Percentiles rank a stretch among this genome's conserved stretches.
Evolutionary conservation across 2,797 vertebrate species (phyloP).

Genomic region (Falco novaeseelandiae): DNA sequence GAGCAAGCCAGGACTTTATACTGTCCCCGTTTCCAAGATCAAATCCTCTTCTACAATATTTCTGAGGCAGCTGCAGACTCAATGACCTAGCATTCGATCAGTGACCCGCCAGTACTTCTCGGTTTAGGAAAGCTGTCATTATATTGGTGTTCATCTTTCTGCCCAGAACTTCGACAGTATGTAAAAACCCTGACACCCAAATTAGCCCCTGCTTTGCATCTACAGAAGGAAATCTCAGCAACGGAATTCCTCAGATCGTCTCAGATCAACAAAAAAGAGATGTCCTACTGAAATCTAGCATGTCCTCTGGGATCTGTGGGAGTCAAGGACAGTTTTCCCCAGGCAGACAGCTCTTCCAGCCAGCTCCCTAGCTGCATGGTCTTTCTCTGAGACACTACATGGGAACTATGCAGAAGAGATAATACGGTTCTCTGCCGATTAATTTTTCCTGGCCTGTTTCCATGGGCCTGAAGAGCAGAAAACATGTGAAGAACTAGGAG

Average conservation of each 20-base stretch:
- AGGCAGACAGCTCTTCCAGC: constrained; percentile 25
- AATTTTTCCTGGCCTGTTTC: constrained; percentile 38
- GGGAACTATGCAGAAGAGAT: constrained; percentile 59
- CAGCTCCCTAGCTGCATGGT: constrained; percentile 1
- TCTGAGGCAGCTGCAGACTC: neutral
- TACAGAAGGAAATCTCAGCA: neutral
- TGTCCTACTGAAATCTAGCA: neutral
- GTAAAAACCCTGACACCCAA: neutral
- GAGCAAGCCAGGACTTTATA: neutral
- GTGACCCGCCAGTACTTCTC: neutral
- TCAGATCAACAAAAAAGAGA: neutral
- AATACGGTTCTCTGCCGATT: neutral
- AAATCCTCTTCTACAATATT: neutral
- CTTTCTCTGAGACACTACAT: constrained; percentile 35
- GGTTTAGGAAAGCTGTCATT: neutral
- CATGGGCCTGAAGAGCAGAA: constrained; percentile 36
- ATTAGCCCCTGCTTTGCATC: neutral
- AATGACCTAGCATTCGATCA: neutral
- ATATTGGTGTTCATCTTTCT: neutral
- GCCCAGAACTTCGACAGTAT: neutral
- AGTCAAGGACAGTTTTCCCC: constrained; percentile 39
- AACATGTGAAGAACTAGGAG: constrained; percentile 6
- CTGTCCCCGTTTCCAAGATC: neutral
- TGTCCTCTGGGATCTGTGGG: constrained; percentile 42
- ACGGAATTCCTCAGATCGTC: neutral